Base-by-base conservation (phyloP, 2,113 vertebrate species). In the Ophiodon elongatus region DNA sequence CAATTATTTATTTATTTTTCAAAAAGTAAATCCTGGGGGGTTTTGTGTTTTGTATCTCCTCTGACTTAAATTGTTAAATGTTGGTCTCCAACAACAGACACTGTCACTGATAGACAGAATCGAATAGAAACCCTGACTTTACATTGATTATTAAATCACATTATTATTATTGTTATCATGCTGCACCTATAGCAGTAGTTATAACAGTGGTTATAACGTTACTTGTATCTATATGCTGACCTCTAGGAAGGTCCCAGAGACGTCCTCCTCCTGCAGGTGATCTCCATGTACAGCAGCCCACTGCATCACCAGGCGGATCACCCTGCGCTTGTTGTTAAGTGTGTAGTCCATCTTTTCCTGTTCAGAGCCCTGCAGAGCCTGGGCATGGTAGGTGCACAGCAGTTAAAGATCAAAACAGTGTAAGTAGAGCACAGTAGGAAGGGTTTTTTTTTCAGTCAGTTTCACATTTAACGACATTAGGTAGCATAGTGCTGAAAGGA, bases 261-360 rank as follows among this genome's bases (percentile, higher is more conserved):
- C 90, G 23, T 98, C 97, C 75, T 99, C 98, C 84, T 99, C 97
- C 90, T 97, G 97, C 7, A 99, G 94, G 60, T 97, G 84, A 41
- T 98, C 96, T 79, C 96, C 96, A 14, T 98, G 96, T 1, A 96
- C 86, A 31, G 94, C 92, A 0, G 96, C 95, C 98, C 98, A 99
- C 85, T 97, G 97, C 79, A 97, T 92, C 83, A 98, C 97, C 92
- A 99, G 95, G 54, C 97, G 95, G 84, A 99, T 94, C 83, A 99
- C 98, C 88, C 98, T 92, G 29, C 97, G 95, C 94, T 99, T 99
- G 89, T 96, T 99, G 94, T 97, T 98, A n/a, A 98, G 93, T n/a
- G 97, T 94, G 82, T 99, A 99, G 91, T 99, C 98, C 95, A 97
- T 92, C 85, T 96, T 97, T 92, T 99, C 98, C 94, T 98, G 98